Evolutionary conservation across 2,888 invertebrate genomes (phyloP), one percentile per base, ranked within the genome.

Genomic region (Cheilosia vernalis): DNA sequence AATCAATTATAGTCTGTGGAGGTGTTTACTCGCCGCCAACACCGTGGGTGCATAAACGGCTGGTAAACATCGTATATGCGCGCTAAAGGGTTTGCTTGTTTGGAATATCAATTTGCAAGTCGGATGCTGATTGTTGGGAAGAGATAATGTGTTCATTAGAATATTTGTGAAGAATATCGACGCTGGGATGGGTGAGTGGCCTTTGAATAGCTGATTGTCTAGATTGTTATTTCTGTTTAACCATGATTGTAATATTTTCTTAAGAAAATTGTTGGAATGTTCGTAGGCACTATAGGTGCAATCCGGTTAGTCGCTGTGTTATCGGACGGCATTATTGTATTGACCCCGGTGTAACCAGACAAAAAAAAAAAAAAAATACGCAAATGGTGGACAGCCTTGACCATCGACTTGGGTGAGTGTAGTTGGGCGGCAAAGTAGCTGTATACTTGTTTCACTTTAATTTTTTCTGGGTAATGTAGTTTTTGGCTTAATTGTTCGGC

Each of bases 51-150:
- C 13, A 24, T 51, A 51, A 51, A 51, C 6, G 15, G 2, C 15
- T 24, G 24, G 24, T 15, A 51, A 51, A 51, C 24, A 51, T 5
- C 10, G 5, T 51, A 15, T 51, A 21, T 24, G 4, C 13, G 1
- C 21, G 21, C 21, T 2, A 15, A 51, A 51, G 15, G 51, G 51
- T 24, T 51, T 51, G 24, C 24, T 24, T 24, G 51, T 27, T 51
- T 51, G 51, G 24, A 13, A 5, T 24, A 51, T 24, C 24, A 51
- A 51, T 51, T 51, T 27, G 24, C 51, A 51, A 51, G 51, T 51
- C 24, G 21, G 13, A 51, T 51, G 24, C 51, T 24, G 24, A 51
- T 51, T 51, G 2, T 51, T 51, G 24, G 24, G 7, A 3, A 2
- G 21, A 21, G 21, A 51, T 51, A 21, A 21, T 51, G 49, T 21